phyloP scores from a whole-genome alignment of 2,113 vertebrate genomes.

The Pandion haliaetus region DNA sequence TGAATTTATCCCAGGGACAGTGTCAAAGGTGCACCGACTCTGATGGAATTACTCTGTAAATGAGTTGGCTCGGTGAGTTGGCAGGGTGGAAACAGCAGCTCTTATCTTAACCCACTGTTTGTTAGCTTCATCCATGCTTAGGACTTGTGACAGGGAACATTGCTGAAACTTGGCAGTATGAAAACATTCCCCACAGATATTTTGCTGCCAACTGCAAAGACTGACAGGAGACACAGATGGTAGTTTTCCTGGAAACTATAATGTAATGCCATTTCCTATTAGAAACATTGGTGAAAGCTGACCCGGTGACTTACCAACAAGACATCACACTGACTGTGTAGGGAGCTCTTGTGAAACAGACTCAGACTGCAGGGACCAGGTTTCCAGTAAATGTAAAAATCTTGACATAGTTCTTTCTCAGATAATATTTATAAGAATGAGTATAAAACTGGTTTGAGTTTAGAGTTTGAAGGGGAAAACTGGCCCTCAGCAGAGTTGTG shows the following conservation, averaged over 20 bases:
- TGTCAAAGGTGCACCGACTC: neutral
- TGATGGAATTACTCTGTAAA: neutral
- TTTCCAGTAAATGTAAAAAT: slow-evolving; percentile 42
- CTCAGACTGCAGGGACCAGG: neutral
- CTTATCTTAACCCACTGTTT: neutral
- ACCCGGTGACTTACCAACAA: neutral
- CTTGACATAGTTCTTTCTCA: neutral
- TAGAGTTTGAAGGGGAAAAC: neutral
- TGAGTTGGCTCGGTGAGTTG: neutral
- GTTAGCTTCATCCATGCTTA: neutral
- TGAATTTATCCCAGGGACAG: neutral
- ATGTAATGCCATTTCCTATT: slow-evolving; percentile 9
- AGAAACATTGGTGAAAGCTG: neutral
- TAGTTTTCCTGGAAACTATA: slow-evolving; percentile 35
- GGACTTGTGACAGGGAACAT: neutral
- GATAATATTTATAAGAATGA: neutral
- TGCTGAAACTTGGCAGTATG: neutral
- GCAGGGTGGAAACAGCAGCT: neutral
- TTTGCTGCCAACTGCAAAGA: slow-evolving; percentile 9
- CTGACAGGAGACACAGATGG: slow-evolving; percentile 47
- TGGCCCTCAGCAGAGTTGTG: neutral
- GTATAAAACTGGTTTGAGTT: neutral
- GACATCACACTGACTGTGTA: neutral
- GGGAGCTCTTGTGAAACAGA: slow-evolving; percentile 15
- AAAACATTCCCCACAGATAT: neutral